A percentile compares a stretch with the other conserved stretches of the same genome.
Conservation (phyloP, 2,797 vertebrate species). For the Eulemur rubriventer region DNA sequence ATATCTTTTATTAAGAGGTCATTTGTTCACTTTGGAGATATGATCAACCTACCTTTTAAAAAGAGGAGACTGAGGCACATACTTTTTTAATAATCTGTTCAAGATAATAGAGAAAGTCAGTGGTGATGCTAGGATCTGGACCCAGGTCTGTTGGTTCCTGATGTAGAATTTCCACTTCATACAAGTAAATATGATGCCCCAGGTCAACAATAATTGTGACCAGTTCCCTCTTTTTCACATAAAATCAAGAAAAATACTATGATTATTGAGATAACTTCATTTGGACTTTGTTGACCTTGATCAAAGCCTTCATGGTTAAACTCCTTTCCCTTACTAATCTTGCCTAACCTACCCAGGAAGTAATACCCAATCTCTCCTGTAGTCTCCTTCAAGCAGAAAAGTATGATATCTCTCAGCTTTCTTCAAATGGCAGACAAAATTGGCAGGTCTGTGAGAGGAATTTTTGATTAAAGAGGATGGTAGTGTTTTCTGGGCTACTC, state of each 20-base stretch:
- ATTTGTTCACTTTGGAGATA: constrained; percentile 6
- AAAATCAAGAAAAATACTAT: background rate
- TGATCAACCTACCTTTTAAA: background rate
- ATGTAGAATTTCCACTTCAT: background rate
- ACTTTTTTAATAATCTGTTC: background rate
- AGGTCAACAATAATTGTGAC: background rate
- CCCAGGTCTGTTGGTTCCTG: background rate
- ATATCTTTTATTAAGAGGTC: background rate
- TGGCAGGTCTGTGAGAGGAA: background rate
- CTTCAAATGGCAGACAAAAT: background rate
- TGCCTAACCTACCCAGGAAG: background rate
- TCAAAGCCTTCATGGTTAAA: background rate
- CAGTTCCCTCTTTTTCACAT: background rate
- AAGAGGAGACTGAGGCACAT: background rate
- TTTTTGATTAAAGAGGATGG: background rate
- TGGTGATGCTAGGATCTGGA: constrained; percentile 21
- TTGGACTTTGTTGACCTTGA: constrained; percentile 12
- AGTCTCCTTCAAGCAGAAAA: background rate
- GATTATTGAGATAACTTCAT: background rate
- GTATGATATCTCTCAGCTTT: background rate
- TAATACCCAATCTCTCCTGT: background rate
- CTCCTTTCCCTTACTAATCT: background rate
- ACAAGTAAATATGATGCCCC: background rate
- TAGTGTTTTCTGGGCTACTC: background rate
- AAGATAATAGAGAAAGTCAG: background rate